Conservation (phyloP, 2,113 vertebrate species). For the Dolichallabes microphthalmus region DNA sequence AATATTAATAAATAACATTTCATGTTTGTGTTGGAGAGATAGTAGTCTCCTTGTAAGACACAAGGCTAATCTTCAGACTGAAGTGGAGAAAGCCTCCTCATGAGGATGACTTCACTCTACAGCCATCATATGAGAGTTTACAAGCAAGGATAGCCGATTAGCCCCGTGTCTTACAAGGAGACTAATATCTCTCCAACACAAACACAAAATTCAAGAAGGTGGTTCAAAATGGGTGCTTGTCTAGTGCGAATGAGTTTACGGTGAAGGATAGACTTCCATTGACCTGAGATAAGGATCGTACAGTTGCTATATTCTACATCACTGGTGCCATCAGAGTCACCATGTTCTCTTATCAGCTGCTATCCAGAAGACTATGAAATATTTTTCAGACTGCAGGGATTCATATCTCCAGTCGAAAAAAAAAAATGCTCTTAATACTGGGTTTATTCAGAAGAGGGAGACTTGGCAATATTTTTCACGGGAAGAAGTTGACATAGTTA, state of each 20-base stretch:
- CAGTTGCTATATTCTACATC: neutral
- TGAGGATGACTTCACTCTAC: neutral
- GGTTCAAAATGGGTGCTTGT: neutral
- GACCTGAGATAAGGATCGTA: neutral
- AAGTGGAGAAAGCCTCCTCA: neutral
- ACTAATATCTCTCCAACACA: neutral
- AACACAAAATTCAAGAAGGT: neutral
- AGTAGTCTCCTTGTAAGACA: too few relatives aligned
- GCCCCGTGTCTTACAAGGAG: neutral
- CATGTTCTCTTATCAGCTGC: slow-evolving; percentile 3
- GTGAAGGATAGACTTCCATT: neutral
- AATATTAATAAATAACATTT: too few relatives aligned
- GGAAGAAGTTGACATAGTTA: neutral
- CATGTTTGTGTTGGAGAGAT: too few relatives aligned
- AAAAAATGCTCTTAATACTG: neutral
- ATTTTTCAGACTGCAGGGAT: neutral
- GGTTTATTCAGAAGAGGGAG: neutral
- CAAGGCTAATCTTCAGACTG: neutral
- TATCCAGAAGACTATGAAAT: neutral
- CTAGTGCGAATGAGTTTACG: neutral
- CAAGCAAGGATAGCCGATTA: neutral
- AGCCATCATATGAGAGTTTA: neutral
- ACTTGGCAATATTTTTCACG: neutral
- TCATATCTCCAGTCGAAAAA: neutral
- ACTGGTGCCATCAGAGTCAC: neutral